phyloP scores from a whole-genome alignment of 2,888 invertebrate genomes.

The Microplitis manilae region DNA sequence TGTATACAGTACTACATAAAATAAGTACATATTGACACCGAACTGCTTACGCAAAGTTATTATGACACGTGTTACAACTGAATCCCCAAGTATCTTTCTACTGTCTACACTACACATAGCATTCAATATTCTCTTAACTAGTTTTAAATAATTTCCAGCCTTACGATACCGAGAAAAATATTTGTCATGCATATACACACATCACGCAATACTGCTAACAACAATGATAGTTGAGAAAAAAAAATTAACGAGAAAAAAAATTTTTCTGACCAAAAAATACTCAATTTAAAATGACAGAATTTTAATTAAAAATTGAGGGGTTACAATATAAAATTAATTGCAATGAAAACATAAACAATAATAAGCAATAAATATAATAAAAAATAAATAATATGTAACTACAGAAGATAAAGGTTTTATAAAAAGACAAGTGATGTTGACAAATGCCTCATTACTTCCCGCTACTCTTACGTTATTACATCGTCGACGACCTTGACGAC shows the following conservation, averaged over 20 bases:
- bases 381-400: not conserved
- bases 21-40: slow-evolving; percentile 6
- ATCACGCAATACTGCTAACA: not conserved
- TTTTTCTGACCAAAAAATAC: not conserved
- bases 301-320: not conserved
- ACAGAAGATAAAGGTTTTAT: slow-evolving; percentile 24
- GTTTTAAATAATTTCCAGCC: not conserved
- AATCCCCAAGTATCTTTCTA: slow-evolving; percentile 6
- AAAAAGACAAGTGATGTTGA: slow-evolving; percentile 28
- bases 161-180: not conserved
- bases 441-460: slow-evolving; percentile 28
- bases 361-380: slow-evolving; percentile 1
- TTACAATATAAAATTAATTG: not conserved
- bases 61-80: slow-evolving; percentile 40
- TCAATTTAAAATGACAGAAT: not conserved
- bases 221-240: not conserved
- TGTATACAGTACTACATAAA: not conserved
- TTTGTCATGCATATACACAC: not conserved
- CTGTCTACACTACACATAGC: not conserved
- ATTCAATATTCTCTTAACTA: not conserved
- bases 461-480: slow-evolving; percentile 23
- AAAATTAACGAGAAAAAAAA: not conserved
- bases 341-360: not conserved
- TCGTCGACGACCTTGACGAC: slow-evolving; percentile 64
- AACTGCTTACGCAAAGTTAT: slow-evolving; percentile 38